Base-by-base conservation (phyloP, 2,797 vertebrate species). In the Crenuchus spilurus region DNA sequence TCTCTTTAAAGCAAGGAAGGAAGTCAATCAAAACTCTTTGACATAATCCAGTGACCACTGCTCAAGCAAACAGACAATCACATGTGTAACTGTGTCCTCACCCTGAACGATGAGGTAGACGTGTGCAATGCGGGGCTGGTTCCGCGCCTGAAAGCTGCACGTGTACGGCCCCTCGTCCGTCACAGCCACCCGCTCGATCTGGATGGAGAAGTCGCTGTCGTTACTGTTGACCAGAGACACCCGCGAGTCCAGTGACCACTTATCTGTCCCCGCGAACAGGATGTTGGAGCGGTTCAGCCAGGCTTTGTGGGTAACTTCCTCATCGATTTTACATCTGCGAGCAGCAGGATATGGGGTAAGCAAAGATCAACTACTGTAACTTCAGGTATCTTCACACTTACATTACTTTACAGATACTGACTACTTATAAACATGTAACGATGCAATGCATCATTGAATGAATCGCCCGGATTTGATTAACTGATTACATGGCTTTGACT, bases 271-370 rank as follows among this genome's bases (percentile, higher is more conserved):
- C 0, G 95, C 92, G 3, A 95, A 96, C 66, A 96, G 88, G 89
- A 97, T 97, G 90, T 95, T 96, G 67, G 95, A 96, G 80, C 95
- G 95, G 87, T 96, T 96, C 83, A 96, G 86, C 95, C 96, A 97
- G 48, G 96, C 96, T 86, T 96, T 96, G 67, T 95, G 94, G 26
- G 95, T 96, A 80, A 96, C 95, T 14, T 96, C 93, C 76, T 95
- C 92, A 0, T 96, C 93, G 4, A 96, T 96, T 85, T 91, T 93
- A 90, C 95, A 96, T 82, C 95, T 97, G 83, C 6, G 8, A 20
- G 30, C 7, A 69, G 37, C 5, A 28, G 11, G 13, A 13, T n/a
- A 4, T 2, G 9, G 26, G 18, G 18, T 16, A 46, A 37, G 13
- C 2, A 44, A 26, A 26, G 3, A 28, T 9, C 24, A 39, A 11